Evolutionary conservation across 2,113 vertebrate genomes (phyloP).

Genomic region (Melanerpes aurifrons): DNA sequence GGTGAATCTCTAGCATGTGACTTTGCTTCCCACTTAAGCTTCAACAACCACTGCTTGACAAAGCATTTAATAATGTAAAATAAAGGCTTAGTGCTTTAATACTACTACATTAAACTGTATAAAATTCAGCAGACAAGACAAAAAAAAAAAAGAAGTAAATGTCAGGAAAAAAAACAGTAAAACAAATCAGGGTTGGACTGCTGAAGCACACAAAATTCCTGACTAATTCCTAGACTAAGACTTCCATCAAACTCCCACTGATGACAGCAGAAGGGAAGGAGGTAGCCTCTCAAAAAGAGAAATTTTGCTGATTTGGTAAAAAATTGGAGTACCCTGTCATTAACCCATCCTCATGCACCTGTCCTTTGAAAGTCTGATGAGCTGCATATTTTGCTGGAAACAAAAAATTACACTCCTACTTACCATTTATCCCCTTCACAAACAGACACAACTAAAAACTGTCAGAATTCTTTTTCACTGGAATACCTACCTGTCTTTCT

Average conservation of each 20-base stretch:
- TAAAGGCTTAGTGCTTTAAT: not conserved
- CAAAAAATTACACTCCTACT: not conserved
- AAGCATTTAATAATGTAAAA: not conserved
- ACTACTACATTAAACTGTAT: not conserved
- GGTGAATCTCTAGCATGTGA: not conserved
- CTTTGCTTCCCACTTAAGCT: not conserved
- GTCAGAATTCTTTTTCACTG: not conserved
- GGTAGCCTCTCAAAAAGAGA: not conserved
- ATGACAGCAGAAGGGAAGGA: not conserved
- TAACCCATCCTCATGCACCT: not conserved
- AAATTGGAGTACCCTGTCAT: not conserved
- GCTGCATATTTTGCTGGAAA: not conserved
- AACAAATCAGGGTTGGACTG: not conserved
- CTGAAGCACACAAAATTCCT: not conserved
- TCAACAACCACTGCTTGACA: not conserved
- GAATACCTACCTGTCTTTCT: conserved; percentile 93
- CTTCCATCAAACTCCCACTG: not conserved
- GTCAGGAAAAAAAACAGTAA: not conserved
- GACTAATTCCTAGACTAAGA: not conserved
- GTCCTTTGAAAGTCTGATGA: not conserved
- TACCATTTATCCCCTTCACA: not conserved
- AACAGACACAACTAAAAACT: not conserved
- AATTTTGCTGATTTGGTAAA: not conserved
- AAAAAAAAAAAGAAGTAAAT: not conserved
- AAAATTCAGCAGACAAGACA: not conserved